Evolutionary conservation across 2,113 vertebrate genomes (phyloP).

Genomic region (Perca schrenkii): DNA sequence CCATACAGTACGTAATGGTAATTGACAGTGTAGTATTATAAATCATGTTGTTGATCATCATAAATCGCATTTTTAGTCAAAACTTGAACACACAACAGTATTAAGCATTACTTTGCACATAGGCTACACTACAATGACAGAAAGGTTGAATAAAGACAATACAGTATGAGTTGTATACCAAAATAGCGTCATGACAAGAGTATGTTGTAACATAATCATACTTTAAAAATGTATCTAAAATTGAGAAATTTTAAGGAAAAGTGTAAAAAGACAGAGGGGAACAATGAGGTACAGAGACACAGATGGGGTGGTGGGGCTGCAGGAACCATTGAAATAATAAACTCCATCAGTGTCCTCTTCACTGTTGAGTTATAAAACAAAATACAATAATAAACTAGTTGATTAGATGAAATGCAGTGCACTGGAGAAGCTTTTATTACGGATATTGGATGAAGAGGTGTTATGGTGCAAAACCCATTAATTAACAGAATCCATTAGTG

Average conservation of each 20-base stretch:
- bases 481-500: constrained; percentile 73
- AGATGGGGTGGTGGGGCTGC: background rate
- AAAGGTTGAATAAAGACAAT: background rate
- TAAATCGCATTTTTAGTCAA: no score
- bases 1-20: background rate
- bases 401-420: constrained; percentile 53
- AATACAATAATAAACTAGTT: constrained; percentile 49
- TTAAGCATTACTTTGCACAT: background rate
- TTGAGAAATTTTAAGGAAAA: background rate
- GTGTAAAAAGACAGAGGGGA: background rate
- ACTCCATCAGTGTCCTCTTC: constrained; percentile 1
- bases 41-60: background rate
- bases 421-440: constrained; percentile 51
- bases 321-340: background rate
- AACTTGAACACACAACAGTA: no score
- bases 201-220: background rate
- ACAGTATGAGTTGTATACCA: background rate
- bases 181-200: background rate
- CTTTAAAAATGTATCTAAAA: background rate
- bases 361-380: constrained; percentile 32
- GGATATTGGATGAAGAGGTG: constrained; percentile 44
- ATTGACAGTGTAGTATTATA: background rate
- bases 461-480: constrained; percentile 51
- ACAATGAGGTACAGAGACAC: background rate
- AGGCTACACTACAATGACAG: background rate